Base-by-base conservation (phyloP, 2,888 invertebrate species). In the Gastrophysa polygoni region DNA sequence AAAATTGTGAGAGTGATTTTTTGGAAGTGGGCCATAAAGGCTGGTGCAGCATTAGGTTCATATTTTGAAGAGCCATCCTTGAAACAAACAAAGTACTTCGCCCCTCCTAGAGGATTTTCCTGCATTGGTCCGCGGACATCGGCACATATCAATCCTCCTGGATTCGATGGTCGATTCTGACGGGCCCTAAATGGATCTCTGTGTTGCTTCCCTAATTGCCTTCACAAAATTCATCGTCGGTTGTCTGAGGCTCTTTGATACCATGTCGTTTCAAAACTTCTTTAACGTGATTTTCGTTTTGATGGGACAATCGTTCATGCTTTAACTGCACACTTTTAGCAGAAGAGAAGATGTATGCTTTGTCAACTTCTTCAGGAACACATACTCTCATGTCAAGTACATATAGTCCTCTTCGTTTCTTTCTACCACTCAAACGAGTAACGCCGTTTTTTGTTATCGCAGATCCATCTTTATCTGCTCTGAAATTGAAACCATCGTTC, bases 401-500 rank as follows among this genome's bases (percentile, higher is more conserved):
- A 20, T 48, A 47, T 7, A 16, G 46, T 18, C 17, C 46, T 47
- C 18, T 24, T 24, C 7, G 3, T 3, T 3, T 5, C 7, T 5
- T 24, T 24, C 7, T 24, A 5, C 24, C 24, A 5, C 7, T 24
- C 24, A 24, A 5, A 5, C 24, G 24, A 24, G 7, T 24, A 3
- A 24, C 24, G 3, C 24, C 24, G 24, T 24, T 24, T 24, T 24
- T 24, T 3, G 7, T 24, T 3, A 24, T 5, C 24, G 24, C 7
- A 7, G 4, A 24, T 24, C 18, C 18, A 4, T 16, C 21, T 24
- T 14, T 2, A 24, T 48, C 48, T 2, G 24, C 48, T 48, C n/a
- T n/a, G 48, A 48, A 48, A 21, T 48, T 48, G 14, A 48, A 48
- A 48, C 48, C 21, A 1, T 24, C n/a, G 18, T 48, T n/a, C 18